Evolutionary conservation across 2,888 invertebrate genomes (phyloP).

Genomic region (Pseudococcus viburni): DNA sequence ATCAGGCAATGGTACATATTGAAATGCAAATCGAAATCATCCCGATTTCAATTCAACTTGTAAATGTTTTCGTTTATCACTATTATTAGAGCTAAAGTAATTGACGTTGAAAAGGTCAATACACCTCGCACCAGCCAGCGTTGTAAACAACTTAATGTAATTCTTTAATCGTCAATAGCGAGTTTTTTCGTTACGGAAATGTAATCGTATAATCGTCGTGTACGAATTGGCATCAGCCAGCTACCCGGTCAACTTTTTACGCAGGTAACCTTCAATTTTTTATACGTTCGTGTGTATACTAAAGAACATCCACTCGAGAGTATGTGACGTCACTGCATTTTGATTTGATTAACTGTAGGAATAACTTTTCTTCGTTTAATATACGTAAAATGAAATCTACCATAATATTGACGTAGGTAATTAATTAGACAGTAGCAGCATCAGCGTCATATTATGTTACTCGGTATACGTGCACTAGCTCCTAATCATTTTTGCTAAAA

Average conservation of each 20-base stretch:
- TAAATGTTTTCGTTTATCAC: conserved; percentile 24
- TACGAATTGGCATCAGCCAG: not conserved
- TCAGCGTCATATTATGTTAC: not conserved
- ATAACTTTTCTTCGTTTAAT: not conserved
- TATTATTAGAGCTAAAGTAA: conserved; percentile 40
- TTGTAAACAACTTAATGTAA: conserved; percentile 36
- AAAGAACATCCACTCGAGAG: not conserved
- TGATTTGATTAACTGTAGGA: not conserved
- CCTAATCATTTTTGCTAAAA: too few relatives aligned
- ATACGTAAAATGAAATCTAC: conserved; percentile 25
- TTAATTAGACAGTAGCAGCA: not conserved
- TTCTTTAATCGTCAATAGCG: not conserved
- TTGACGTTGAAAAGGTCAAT: conserved; percentile 37
- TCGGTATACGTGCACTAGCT: too few relatives aligned
- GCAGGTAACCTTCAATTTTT: conserved; percentile 23
- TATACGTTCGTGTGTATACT: not conserved
- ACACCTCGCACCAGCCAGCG: not conserved
- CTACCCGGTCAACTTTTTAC: not conserved
- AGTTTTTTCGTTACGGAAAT: conserved; percentile 25
- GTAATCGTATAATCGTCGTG: not conserved
- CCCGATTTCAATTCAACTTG: not conserved
- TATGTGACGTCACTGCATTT: not conserved
- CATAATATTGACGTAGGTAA: conserved; percentile 8
- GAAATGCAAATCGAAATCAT: conserved; percentile 9
- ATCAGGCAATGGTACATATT: not conserved